These are phyloP conservation scores for Morone chrysops DNA, from an alignment of 2,113 vertebrate genomes.

Conservation along the genomic window DNA sequence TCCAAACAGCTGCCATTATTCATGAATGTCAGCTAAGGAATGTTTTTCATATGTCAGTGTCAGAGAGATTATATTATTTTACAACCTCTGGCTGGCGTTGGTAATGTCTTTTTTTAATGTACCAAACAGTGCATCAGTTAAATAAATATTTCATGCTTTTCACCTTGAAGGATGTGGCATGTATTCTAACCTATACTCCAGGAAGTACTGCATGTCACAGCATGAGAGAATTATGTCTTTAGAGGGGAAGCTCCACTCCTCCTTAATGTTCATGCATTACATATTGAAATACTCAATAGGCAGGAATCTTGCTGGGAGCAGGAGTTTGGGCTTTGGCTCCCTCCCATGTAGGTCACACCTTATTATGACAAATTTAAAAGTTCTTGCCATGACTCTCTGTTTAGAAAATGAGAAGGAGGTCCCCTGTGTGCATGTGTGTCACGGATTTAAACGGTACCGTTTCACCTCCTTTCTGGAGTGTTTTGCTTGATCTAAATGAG, in stretches of 20 bases:
- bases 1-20: conserved; percentile 78
- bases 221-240: conserved; percentile 67
- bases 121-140: conserved; percentile 67
- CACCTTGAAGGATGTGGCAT: conserved; percentile 72
- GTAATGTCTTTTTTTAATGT: conserved; percentile 54
- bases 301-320: conserved; percentile 69
- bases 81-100: conserved; percentile 68
- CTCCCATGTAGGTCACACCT: conserved; percentile 80
- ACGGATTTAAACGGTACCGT: conserved; percentile 66
- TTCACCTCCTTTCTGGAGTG: conserved; percentile 72
- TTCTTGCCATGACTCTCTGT: conserved; percentile 69
- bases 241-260: conserved; percentile 55
- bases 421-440: conserved; percentile 68
- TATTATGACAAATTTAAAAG: conserved; percentile 74
- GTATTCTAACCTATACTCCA: conserved; percentile 64
- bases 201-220: conserved; percentile 55
- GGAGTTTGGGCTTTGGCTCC: conserved; percentile 61
- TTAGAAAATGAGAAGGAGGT: conserved; percentile 71
- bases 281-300: conserved; percentile 69
- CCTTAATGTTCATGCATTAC: conserved; percentile 62
- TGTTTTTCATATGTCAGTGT: conserved; percentile 77
- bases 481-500: conserved; percentile 78
- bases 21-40: conserved; percentile 74
- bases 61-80: conserved; percentile 76
- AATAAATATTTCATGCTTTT: conserved; percentile 77